Base-by-base conservation (phyloP, 1,140 invertebrate genomes). In the Melanaphis sacchari region DNA sequence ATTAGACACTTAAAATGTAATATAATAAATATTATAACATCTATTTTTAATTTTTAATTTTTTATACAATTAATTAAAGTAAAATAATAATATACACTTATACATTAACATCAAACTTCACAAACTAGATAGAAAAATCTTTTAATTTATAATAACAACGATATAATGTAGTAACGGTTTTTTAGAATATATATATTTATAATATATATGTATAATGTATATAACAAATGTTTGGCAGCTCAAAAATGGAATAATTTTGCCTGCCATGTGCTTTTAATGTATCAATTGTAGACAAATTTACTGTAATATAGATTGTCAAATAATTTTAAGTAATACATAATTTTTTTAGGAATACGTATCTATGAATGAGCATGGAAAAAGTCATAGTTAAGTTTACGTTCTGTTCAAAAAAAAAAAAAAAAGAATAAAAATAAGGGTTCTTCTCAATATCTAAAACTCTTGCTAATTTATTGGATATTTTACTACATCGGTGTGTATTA, bases 51-150 rank as follows among this genome's bases (percentile, higher is more conserved):
- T 76, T 84, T 84, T 84, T 41, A 26, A n/a, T 49, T 88, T 90
- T 90, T 90, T 90, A 59, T 43, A 90, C 89, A 66, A 59, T 38
- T 90, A 90, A 90, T 59, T 41, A 59, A 90, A 90, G 54, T 66
- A 59, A 90, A 90, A 90, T 90, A 90, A 66, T 90, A 90, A 59
- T 90, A 40, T 90, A 90, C 89, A 90, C 46, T 52, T 52, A 88
- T 52, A 90, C 38, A 66, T 90, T 66, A 66, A 90, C 54, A 90
- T 90, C 52, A 90, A 90, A 41, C 52, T 90, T 90, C 89, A 90
- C 89, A 90, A 90, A 90, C 89, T 90, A 66, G 52, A 90, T 90
- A 90, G 89, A 90, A 90, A 89, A 90, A 66, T 66, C 31, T 89
- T 89, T 89, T 66, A 90, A 59, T 90, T 90, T 66, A 90, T 59